Evolutionary conservation across 2,113 vertebrate species (phyloP).

Genomic region (Pantherophis guttatus): DNA sequence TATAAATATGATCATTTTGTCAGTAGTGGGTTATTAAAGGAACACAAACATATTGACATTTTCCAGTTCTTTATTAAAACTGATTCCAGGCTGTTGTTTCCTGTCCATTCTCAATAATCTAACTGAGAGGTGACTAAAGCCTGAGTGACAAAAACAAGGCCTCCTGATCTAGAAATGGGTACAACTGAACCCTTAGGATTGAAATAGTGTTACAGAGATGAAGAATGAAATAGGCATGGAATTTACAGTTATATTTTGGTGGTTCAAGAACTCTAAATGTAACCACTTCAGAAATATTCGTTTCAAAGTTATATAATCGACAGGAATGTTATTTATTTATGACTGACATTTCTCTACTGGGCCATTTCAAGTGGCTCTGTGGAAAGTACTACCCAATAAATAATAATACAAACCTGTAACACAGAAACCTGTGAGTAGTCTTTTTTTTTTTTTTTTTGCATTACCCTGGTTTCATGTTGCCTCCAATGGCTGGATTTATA

Average conservation of each 20-base stretch:
- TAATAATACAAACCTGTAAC: not conserved
- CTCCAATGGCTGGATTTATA: constrained; percentile 65
- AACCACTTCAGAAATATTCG: not conserved
- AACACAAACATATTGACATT: not conserved
- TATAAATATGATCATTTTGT: not conserved
- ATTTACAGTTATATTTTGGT: not conserved
- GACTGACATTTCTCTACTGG: not conserved
- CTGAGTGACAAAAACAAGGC: not conserved
- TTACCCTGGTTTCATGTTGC: constrained; percentile 58
- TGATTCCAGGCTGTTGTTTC: not conserved
- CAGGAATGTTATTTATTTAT: not conserved
- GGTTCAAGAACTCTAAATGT: not conserved
- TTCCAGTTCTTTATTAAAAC: not conserved
- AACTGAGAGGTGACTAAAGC: not conserved
- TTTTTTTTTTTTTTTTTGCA: constrained; percentile 40
- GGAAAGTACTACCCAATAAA: not conserved
- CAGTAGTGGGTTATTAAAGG: not conserved
- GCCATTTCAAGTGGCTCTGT: not conserved
- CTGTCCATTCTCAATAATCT: not conserved
- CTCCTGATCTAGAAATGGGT: not conserved
- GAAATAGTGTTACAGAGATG: not conserved
- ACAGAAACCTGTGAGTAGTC: constrained; percentile 51
- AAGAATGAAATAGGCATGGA: not conserved
- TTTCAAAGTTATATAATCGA: not conserved
- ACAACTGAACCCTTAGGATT: not conserved